Base-by-base conservation (phyloP, 2,888 invertebrate genomes). In the Tiliacea citrago region DNA sequence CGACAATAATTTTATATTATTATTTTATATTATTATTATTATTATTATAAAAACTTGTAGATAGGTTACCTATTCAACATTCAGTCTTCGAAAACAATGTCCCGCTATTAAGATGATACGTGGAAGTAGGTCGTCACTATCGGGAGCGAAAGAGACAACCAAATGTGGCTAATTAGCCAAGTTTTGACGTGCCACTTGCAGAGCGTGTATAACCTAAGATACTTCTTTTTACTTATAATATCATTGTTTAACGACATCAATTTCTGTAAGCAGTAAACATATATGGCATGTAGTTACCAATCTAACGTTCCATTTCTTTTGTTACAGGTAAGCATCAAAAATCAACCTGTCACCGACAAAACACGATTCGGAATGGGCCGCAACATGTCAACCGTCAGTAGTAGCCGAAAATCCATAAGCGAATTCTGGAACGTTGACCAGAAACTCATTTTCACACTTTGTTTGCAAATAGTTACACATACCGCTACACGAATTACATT, bases 401-500 rank as follows among this genome's bases (percentile, higher is more conserved):
- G 61, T 42, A 47, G 2, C 24, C 68, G 66, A 63, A 79, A 77
- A 82, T 79, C 75, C 73, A 79, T 78, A 81, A 74, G 61, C 69
- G 55, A 83, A 81, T 78, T 84, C 84, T 73, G 55, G 57, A 61
- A 61, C 75, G 68, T 75, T 87, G 84, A 85, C 87, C 89, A 81
- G 86, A 87, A 89, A 90, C 90, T 90, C 89, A 92, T 93, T 93
- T 90, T 88, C 88, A 88, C 88, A 89, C 91, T 89, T 91, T 93
- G 92, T 93, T 94, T 92, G 91, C 91, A 92, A 94, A 93, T 92
- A 92, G 91, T 92, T 91, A 91, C 91, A 90, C 87, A 89, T 88
- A 86, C 79, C 80, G 74, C 88, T 89, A 86, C 87, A 87, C 89
- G 89, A 91, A 93, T 93, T 92, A 93, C 92, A 92, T 93, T 90